Conservation (phyloP, 2,888 invertebrate genomes). For the Nemapogon koenigi region DNA sequence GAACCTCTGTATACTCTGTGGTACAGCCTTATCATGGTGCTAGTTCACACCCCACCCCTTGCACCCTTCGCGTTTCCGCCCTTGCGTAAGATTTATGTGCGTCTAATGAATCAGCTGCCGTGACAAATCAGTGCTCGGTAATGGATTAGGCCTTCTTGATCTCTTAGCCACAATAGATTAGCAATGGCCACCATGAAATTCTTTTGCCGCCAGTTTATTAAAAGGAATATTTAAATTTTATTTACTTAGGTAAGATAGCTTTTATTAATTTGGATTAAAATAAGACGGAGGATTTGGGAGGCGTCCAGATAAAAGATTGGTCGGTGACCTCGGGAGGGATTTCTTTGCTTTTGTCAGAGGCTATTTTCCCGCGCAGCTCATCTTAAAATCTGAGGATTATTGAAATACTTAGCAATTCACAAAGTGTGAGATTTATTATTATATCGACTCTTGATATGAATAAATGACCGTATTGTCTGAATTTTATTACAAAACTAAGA, state of each 20-base stretch:
- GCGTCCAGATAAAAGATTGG: constrained; percentile 1
- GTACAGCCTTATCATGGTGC: constrained; percentile 38
- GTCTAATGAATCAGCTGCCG: constrained; percentile 49
- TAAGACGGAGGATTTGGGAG: neutral
- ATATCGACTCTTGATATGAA: too few species aligned
- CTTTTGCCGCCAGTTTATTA: neutral
- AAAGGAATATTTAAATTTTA: constrained; percentile 4
- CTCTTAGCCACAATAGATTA: constrained; percentile 41
- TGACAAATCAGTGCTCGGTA: constrained; percentile 44
- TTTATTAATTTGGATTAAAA: constrained; percentile 8
- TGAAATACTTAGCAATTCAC: too few species aligned
- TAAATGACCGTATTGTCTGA: too few species aligned
- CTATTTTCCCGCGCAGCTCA: too few species aligned
- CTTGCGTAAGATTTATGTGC: constrained; percentile 38
- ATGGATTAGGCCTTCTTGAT: constrained; percentile 23
- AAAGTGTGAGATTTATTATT: too few species aligned
- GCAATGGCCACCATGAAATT: constrained; percentile 16
- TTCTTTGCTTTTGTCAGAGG: neutral
- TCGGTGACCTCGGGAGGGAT: neutral
- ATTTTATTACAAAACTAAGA: too few species aligned
- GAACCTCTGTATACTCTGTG: too few species aligned
- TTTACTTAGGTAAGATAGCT: constrained; percentile 1
- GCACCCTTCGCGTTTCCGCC: constrained; percentile 1
- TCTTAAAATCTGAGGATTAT: too few species aligned
- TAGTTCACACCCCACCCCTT: constrained; percentile 26